These are phyloP conservation scores for Dione juno DNA, from an alignment of 2,888 invertebrate genomes.

Conservation along the genomic window DNA sequence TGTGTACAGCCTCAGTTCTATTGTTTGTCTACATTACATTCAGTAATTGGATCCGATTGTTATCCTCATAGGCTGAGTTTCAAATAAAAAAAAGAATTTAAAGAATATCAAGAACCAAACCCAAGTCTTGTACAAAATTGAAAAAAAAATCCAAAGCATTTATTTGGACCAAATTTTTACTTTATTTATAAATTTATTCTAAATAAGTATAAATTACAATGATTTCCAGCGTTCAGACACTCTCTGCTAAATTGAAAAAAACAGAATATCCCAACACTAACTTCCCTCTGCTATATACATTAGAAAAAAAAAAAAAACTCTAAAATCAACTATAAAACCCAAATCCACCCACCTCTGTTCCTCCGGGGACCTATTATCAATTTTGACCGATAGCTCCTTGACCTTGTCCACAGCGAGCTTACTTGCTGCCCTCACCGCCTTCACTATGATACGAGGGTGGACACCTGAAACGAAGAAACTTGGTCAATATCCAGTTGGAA, in stretches of 20 bases:
- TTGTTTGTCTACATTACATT: constrained; percentile 42
- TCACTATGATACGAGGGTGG: constrained; percentile 96
- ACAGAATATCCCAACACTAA: no score
- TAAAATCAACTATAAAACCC: not conserved
- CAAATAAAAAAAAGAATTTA: not conserved
- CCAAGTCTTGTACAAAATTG: no score
- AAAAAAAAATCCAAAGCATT: no score
- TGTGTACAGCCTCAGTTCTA: constrained; percentile 13
- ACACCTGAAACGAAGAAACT: constrained; percentile 73
- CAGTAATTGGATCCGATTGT: constrained; percentile 52
- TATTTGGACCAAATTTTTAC: no score
- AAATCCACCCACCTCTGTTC: constrained; percentile 80
- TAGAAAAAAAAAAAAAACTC: not conserved
- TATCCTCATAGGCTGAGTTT: constrained; percentile 47
- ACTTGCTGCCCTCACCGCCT: constrained; percentile 93
- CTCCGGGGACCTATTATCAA: constrained; percentile 85
- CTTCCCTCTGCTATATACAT: no score
- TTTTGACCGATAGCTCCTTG: constrained; percentile 90
- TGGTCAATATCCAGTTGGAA: not conserved
- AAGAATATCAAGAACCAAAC: no score
- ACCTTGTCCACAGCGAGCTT: constrained; percentile 92
- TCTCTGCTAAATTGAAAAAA: no score
- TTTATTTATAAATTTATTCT: no score
- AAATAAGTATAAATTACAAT: no score
- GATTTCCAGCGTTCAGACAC: no score